These are phyloP conservation scores for Melanotaenia nigrans DNA, from an alignment of 2,797 vertebrate species.

Conservation along the genomic window DNA sequence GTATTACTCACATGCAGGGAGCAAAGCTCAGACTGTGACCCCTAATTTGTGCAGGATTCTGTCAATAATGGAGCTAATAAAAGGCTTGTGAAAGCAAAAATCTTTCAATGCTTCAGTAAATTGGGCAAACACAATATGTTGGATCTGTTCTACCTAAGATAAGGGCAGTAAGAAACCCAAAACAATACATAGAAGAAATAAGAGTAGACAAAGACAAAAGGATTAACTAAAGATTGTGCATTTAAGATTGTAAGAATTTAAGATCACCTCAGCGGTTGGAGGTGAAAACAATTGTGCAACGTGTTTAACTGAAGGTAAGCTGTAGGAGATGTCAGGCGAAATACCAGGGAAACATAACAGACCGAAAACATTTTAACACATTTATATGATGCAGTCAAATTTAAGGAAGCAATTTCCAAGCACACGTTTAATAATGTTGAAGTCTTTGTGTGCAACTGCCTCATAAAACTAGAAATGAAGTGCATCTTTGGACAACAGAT, in stretches of 20 bases:
- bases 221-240: neutral
- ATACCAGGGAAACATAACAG: neutral
- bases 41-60: neutral
- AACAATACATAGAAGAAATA: neutral
- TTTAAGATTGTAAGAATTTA: neutral
- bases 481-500: neutral
- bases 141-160: neutral
- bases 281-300: neutral
- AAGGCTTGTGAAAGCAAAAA: neutral
- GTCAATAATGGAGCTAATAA: neutral
- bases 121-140: neutral
- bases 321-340: neutral
- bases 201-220: neutral
- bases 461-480: neutral
- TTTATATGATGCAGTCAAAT: neutral
- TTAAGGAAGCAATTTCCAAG: neutral
- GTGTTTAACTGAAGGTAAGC: neutral
- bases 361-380: neutral
- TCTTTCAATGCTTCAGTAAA: neutral
- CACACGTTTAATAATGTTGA: neutral
- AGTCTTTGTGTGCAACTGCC: neutral
- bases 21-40: neutral
- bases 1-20: slow-evolving; percentile 1
- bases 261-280: neutral
- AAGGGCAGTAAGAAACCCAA: neutral